Evolutionary conservation across 1,140 invertebrate genomes (phyloP).

Genomic region (Atopsyche davidsoni): DNA sequence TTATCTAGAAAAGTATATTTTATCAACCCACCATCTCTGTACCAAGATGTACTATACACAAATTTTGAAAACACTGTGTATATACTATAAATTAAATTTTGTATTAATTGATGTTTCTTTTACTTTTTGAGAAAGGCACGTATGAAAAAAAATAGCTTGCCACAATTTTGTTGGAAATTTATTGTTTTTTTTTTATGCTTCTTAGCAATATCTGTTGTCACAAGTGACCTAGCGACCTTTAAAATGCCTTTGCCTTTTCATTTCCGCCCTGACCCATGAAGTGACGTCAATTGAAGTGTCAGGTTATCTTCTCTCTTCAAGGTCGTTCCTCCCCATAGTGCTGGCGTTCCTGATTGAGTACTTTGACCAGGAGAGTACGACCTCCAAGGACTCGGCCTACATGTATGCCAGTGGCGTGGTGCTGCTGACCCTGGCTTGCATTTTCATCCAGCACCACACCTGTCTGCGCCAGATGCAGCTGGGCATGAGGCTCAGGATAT

Average conservation of each 20-base stretch:
- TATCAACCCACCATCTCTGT: too few relatives aligned
- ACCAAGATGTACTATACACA: too few relatives aligned
- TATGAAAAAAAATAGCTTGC: too few relatives aligned
- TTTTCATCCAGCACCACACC: slow-evolving; percentile 39
- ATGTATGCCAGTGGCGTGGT: slow-evolving; percentile 34
- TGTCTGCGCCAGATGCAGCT: slow-evolving; percentile 36
- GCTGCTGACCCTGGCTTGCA: slow-evolving; percentile 32
- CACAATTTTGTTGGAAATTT: too few relatives aligned
- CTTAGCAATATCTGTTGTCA: too few relatives aligned
- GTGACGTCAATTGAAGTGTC: background rate
- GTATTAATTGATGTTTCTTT: too few relatives aligned
- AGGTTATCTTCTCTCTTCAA: slow-evolving; percentile 25
- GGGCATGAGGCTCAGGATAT: slow-evolving; percentile 40
- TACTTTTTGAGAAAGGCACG: too few relatives aligned
- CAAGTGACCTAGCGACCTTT: background rate
- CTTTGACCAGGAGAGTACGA: slow-evolving; percentile 43
- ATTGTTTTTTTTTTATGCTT: too few relatives aligned
- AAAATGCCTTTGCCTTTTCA: background rate
- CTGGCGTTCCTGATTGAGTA: slow-evolving; percentile 42
- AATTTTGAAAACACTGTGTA: too few relatives aligned
- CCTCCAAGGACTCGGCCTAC: slow-evolving; percentile 40
- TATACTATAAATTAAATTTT: too few relatives aligned
- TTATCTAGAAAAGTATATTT: too few relatives aligned
- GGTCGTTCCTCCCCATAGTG: slow-evolving; percentile 46
- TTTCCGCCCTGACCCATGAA: background rate